These are phyloP conservation scores for Euschistus heros DNA, from an alignment of 1,140 invertebrate genomes.

Conservation along the genomic window DNA sequence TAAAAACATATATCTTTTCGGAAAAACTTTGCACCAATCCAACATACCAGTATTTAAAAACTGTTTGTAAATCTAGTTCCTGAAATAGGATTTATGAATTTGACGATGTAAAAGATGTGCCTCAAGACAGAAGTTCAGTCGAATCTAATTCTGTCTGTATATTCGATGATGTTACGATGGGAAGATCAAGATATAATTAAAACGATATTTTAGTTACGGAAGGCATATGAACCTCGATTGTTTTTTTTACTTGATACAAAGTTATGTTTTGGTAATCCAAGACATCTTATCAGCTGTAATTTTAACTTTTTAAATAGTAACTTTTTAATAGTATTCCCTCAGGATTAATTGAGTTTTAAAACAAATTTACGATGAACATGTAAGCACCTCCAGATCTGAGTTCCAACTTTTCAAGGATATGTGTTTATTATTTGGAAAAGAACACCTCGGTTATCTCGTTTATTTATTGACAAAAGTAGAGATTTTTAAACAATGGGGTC, in stretches of 20 bases:
- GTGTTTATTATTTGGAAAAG: slow-evolving; percentile 25
- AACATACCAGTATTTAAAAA: slow-evolving; percentile 33
- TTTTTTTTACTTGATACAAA: too few species aligned
- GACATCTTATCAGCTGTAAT: slow-evolving; percentile 36
- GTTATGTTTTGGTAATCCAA: slow-evolving; percentile 34
- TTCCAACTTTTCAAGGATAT: too few species aligned
- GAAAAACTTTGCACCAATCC: slow-evolving; percentile 33
- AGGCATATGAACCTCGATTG: too few species aligned
- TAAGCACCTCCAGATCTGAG: slow-evolving; percentile 28
- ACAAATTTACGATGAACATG: slow-evolving; percentile 36
- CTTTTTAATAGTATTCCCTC: slow-evolving; percentile 36
- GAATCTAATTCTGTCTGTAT: too few species aligned
- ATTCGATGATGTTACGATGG: slow-evolving; percentile 35
- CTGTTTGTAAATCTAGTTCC: slow-evolving; percentile 30
- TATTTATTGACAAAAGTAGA: too few species aligned
- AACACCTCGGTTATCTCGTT: slow-evolving; percentile 32
- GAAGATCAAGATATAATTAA: slow-evolving; percentile 22
- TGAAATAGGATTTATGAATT: slow-evolving; percentile 23
- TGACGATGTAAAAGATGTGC: slow-evolving; percentile 19
- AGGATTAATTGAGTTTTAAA: slow-evolving; percentile 36
- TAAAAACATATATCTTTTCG: slow-evolving; percentile 36
- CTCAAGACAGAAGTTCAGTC: slow-evolving; percentile 23
- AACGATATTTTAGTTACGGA: slow-evolving; percentile 34
- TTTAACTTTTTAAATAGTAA: slow-evolving; percentile 35
- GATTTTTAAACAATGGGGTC: too few species aligned